Conservation (phyloP, 2,888 invertebrate species). For the Craniophora ligustri region DNA sequence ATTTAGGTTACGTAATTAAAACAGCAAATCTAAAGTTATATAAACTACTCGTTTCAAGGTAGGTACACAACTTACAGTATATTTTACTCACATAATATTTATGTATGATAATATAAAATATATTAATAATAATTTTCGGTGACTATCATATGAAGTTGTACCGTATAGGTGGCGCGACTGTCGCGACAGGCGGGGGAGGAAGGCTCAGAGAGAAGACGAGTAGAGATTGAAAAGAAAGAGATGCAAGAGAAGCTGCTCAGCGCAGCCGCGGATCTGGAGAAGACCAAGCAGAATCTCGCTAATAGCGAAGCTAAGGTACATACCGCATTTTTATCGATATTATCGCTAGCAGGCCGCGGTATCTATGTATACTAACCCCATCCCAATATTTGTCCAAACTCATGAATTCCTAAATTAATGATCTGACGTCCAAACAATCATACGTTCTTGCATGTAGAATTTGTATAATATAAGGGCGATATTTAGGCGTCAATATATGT, state of each 20-base stretch:
- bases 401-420: no score
- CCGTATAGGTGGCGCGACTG: constrained; percentile 91
- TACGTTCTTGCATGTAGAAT: neutral
- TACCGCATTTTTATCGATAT: constrained; percentile 4
- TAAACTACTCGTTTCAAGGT: constrained; percentile 20
- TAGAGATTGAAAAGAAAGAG: constrained; percentile 91
- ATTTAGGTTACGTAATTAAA: neutral
- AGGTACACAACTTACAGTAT: constrained; percentile 8
- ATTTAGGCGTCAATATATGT: no score
- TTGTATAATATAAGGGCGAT: no score
- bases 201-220: constrained; percentile 93
- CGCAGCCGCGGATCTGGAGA: constrained; percentile 90
- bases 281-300: constrained; percentile 90
- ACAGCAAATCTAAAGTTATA: neutral
- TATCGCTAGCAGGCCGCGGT: neutral
- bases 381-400: constrained; percentile 5
- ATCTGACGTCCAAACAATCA: neutral
- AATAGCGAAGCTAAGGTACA: constrained; percentile 91
- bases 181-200: constrained; percentile 95
- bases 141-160: constrained; percentile 51
- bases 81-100: neutral
- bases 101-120: no score
- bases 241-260: constrained; percentile 90
- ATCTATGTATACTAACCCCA: constrained; percentile 16
- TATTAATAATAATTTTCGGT: neutral